Evolutionary conservation across 2,113 vertebrate species (phyloP).

Genomic region (Stictonetta naevosa): DNA sequence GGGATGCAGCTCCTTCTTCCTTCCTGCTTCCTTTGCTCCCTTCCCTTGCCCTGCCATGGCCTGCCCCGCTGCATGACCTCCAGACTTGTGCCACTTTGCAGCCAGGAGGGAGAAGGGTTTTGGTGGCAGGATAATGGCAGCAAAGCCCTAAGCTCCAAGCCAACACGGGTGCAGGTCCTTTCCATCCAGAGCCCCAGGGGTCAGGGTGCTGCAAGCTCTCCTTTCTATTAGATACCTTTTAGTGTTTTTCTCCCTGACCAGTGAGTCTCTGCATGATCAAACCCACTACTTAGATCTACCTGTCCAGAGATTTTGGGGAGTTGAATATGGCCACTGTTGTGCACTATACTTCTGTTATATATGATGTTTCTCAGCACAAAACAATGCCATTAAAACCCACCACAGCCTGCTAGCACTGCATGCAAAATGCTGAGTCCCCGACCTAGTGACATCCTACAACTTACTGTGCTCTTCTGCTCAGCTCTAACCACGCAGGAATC

Average conservation of each 20-base stretch:
- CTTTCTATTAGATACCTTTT: background rate
- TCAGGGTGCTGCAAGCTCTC: background rate
- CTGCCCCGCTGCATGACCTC: accelerated
- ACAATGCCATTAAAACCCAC: background rate
- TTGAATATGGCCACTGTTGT: background rate
- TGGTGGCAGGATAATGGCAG: background rate
- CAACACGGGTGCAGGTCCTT: accelerated
- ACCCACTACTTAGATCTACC: background rate
- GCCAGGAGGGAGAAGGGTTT: background rate
- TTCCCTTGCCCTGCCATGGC: background rate
- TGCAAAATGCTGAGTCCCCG: background rate
- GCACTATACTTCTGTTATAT: background rate
- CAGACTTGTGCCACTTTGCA: background rate
- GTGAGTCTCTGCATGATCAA: background rate
- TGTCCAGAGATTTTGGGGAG: background rate
- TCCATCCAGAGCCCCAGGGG: background rate
- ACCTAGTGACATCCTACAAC: background rate
- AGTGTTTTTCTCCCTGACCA: background rate
- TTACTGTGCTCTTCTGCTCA: conserved; percentile 56
- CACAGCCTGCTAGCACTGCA: background rate
- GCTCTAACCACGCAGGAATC: conserved; percentile 22
- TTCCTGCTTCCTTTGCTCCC: conserved; percentile 57
- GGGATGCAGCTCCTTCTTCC: conserved; percentile 26
- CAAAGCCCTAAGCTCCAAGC: background rate
- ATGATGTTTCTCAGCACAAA: background rate